These are phyloP conservation scores for Acromyrmex echinatior DNA, from an alignment of 1,140 invertebrate species.

Conservation along the genomic window DNA sequence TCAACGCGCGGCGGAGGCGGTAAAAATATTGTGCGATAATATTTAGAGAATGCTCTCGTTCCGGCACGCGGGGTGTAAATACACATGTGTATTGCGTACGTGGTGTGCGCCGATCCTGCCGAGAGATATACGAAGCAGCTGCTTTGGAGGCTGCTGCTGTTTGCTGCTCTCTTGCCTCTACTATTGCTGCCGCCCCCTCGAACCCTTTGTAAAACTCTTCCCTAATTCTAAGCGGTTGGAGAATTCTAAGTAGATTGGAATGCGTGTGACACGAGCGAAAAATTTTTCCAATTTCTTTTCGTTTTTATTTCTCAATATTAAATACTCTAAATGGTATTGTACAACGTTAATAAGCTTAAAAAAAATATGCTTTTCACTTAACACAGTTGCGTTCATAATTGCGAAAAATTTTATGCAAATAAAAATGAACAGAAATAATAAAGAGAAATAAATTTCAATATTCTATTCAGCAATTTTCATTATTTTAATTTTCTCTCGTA, in stretches of 20 bases:
- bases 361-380: neutral
- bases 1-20: slow-evolving; percentile 39
- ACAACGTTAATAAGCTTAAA: neutral
- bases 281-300: slow-evolving; percentile 7
- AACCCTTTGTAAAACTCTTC: slow-evolving; percentile 13
- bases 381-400: neutral
- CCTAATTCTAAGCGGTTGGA: neutral
- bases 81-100: slow-evolving; percentile 50
- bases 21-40: slow-evolving; percentile 80
- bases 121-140: slow-evolving; percentile 81
- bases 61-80: slow-evolving; percentile 57
- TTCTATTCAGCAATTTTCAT: neutral
- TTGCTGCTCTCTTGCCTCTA: slow-evolving; percentile 50
- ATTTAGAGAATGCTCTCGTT: slow-evolving; percentile 80
- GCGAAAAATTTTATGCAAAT: neutral
- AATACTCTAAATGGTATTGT: neutral
- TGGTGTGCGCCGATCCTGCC: slow-evolving; percentile 77
- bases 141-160: slow-evolving; percentile 67
- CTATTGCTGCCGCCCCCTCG: slow-evolving; percentile 45
- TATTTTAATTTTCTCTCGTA: neutral
- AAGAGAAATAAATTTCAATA: neutral
- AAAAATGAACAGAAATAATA: neutral
- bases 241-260: slow-evolving; percentile 21
- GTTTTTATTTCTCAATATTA: neutral
- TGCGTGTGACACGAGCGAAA: neutral